Conservation (phyloP, 1,140 invertebrate species). For the Aphelenchoides avenae region DNA sequence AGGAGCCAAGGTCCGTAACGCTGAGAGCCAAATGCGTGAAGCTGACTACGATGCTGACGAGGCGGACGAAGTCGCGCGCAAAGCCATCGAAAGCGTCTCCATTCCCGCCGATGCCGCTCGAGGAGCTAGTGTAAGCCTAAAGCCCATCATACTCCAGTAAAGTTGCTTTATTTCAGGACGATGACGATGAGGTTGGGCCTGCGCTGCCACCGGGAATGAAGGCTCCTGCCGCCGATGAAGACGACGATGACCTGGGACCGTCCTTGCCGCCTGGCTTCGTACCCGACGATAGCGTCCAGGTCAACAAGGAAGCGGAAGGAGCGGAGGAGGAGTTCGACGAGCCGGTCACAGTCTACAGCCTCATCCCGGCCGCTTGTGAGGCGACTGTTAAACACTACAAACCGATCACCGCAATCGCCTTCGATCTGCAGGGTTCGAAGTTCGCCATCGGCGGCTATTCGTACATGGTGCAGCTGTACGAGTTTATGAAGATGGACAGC, state of each 20-base stretch:
- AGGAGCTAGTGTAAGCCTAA: constrained; percentile 20
- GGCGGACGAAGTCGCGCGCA: background rate
- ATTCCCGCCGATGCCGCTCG: background rate
- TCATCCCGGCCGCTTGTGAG: constrained; percentile 44
- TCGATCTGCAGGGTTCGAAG: constrained; percentile 85
- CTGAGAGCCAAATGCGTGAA: background rate
- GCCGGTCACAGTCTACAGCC: constrained; percentile 41
- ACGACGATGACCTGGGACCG: constrained; percentile 45
- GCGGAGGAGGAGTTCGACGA: constrained; percentile 39
- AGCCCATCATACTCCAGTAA: constrained; percentile 1
- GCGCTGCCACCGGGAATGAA: constrained; percentile 11
- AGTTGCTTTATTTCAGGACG: constrained; percentile 6
- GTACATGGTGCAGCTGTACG: constrained; percentile 93
- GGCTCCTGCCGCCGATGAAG: constrained; percentile 7
- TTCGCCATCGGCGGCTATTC: constrained; percentile 83
- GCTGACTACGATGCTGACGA: constrained; percentile 8
- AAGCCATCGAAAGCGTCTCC: background rate
- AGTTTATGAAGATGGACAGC: constrained; percentile 95
- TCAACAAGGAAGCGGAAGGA: constrained; percentile 12
- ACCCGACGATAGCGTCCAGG: constrained; percentile 24
- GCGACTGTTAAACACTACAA: constrained; percentile 25
- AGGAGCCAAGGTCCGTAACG: constrained; percentile 10
- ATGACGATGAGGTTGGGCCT: constrained; percentile 9
- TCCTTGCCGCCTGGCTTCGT: constrained; percentile 37
- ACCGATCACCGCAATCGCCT: constrained; percentile 71